Conservation (phyloP, 1,140 invertebrate species). For the Thrips palmi region DNA sequence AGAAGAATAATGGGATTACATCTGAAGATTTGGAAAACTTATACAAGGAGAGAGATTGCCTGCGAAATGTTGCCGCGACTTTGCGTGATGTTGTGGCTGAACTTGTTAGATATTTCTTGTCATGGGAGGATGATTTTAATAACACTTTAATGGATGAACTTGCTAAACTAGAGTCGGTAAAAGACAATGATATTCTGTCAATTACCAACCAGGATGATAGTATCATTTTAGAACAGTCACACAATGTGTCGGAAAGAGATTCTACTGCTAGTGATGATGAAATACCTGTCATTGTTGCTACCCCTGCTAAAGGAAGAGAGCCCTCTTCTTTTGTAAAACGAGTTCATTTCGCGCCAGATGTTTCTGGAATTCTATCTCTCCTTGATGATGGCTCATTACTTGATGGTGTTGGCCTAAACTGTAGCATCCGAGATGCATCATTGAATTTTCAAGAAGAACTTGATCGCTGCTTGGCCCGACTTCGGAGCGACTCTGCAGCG, state of each 20-base stretch:
- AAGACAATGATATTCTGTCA: not conserved
- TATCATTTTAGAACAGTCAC: not conserved
- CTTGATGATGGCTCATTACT: conserved; percentile 30
- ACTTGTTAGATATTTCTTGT: conserved; percentile 45
- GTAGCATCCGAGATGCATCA: conserved; percentile 32
- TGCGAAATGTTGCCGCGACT: conserved; percentile 32
- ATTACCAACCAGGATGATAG: not conserved
- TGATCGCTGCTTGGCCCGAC: conserved; percentile 38
- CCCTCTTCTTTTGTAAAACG: conserved; percentile 28
- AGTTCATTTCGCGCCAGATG: conserved; percentile 48
- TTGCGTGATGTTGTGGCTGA: conserved; percentile 39
- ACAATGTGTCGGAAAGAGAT: too few relatives aligned
- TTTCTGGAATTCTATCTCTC: conserved; percentile 31
- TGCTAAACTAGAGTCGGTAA: conserved; percentile 20
- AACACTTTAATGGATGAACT: conserved; percentile 46
- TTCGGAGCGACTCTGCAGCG: conserved; percentile 44
- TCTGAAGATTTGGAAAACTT: conserved; percentile 10
- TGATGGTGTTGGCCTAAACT: conserved; percentile 19
- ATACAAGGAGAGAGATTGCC: conserved; percentile 29
- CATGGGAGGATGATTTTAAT: conserved; percentile 59
- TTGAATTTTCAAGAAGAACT: conserved; percentile 36
- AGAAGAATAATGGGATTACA: conserved; percentile 3
- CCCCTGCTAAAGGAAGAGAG: too few relatives aligned
- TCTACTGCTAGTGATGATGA: too few relatives aligned
- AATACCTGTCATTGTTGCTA: too few relatives aligned